A percentile compares a stretch with the other conserved stretches of the same genome.
These are phyloP conservation scores for Trichomycterus rosablanca DNA, from an alignment of 2,113 vertebrate genomes.

Conservation along the genomic window DNA sequence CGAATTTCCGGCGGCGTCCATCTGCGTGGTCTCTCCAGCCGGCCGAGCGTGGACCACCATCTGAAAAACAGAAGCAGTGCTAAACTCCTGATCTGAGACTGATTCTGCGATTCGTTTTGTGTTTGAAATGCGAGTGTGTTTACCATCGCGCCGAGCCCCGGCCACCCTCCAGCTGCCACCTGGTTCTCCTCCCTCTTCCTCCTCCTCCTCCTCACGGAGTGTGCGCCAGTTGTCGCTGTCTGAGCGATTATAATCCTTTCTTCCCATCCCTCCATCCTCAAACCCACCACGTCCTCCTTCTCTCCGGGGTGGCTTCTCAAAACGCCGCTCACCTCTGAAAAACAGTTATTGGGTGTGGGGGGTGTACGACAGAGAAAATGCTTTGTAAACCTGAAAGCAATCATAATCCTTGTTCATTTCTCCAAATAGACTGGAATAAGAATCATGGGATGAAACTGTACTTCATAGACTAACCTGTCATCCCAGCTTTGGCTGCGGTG, in stretches of 20 bases:
- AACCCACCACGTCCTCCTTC: conserved; percentile 69
- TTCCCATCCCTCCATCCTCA: conserved; percentile 59
- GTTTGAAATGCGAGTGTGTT: no score
- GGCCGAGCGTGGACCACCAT: conserved; percentile 70
- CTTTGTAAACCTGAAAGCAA: no score
- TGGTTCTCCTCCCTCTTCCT: conserved; percentile 59
- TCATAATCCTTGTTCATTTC: not conserved
- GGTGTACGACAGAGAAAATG: no score
- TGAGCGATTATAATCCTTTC: conserved; percentile 71
- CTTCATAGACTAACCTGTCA: conserved; percentile 68
- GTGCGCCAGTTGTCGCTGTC: conserved; percentile 78
- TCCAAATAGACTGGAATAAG: not conserved
- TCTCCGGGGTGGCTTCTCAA: conserved; percentile 70
- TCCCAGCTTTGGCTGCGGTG: conserved; percentile 79
- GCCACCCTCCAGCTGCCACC: conserved; percentile 58
- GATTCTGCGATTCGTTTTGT: no score
- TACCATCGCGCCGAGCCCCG: conserved; percentile 58
- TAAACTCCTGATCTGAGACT: not conserved
- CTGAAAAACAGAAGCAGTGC: conserved; percentile 39
- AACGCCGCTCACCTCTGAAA: conserved; percentile 68
- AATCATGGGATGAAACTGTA: not conserved
- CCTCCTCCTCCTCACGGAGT: conserved; percentile 69
- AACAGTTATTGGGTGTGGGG: no score
- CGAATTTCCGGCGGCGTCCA: conserved; percentile 68
- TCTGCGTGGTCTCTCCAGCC: conserved; percentile 71